phyloP scores from a whole-genome alignment of 2,113 vertebrate genomes.

The Alces alces region DNA sequence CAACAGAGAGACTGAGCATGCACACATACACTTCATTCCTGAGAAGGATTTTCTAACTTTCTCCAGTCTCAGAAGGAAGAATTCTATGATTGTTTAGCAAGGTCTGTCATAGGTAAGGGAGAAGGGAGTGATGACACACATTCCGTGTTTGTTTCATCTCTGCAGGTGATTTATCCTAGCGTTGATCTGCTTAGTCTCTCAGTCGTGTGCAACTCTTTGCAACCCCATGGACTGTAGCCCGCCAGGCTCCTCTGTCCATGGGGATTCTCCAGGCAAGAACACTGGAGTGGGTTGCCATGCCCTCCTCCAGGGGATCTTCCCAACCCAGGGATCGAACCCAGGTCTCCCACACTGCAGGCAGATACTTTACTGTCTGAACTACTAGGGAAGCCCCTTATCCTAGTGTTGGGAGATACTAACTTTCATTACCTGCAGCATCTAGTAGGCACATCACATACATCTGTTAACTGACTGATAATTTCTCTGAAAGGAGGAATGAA shows the following conservation, averaged over 20 bases:
- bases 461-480: not conserved
- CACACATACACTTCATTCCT: not conserved
- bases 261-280: not conserved
- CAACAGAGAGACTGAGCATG: not conserved
- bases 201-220: not conserved
- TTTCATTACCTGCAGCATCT: not conserved
- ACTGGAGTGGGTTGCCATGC: not conserved
- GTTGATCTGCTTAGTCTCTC: not conserved
- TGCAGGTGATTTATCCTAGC: not conserved
- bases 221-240: not conserved
- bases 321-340: not conserved
- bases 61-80: not conserved
- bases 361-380: not conserved
- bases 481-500: not conserved
- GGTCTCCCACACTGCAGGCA: not conserved
- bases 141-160: not conserved
- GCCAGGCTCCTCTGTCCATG: not conserved
- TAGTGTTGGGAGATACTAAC: not conserved
- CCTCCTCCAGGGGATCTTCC: not conserved
- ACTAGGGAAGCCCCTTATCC: not conserved
- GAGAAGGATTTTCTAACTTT: not conserved
- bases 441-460: not conserved
- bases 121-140: not conserved
- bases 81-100: conserved; percentile 18
- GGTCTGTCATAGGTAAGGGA: not conserved